A percentile compares a stretch with the other conserved stretches of the same genome.
These are phyloP conservation scores for Hymenopus coronatus DNA, from an alignment of 2,888 invertebrate species.

Conservation along the genomic window DNA sequence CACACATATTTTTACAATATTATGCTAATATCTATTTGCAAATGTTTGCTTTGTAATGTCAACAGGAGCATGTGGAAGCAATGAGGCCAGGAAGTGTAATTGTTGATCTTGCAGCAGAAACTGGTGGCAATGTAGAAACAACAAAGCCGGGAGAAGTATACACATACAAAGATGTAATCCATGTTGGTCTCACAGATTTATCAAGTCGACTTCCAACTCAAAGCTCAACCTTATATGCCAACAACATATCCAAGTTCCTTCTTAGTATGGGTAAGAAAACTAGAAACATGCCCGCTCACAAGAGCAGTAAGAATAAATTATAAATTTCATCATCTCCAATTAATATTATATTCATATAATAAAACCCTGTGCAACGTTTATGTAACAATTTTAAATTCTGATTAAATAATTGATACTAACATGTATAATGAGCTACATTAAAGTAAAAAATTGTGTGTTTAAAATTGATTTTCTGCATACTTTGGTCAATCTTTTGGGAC, in stretches of 20 bases:
- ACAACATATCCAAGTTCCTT: slow-evolving; percentile 84
- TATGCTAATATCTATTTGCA: not conserved
- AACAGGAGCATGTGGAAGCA: slow-evolving; percentile 67
- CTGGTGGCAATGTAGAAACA: slow-evolving; percentile 83
- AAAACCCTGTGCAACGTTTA: too few species aligned
- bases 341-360: too few species aligned
- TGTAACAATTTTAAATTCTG: too few species aligned
- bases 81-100: slow-evolving; percentile 89
- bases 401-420: too few species aligned
- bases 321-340: too few species aligned
- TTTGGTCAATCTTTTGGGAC: too few species aligned
- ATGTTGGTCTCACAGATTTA: slow-evolving; percentile 81
- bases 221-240: slow-evolving; percentile 83
- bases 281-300: not conserved
- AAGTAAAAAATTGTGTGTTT: too few species aligned
- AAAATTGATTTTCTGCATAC: too few species aligned
- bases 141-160: slow-evolving; percentile 74
- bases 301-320: too few species aligned
- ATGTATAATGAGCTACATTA: too few species aligned
- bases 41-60: slow-evolving; percentile 26
- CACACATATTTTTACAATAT: not conserved
- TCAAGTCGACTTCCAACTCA: slow-evolving; percentile 83
- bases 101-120: slow-evolving; percentile 85
- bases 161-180: slow-evolving; percentile 74
- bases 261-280: slow-evolving; percentile 65